A percentile compares a stretch with the other conserved stretches of the same genome.
Conservation (phyloP, 2,113 vertebrate species). For the Trichomycterus rosablanca region DNA sequence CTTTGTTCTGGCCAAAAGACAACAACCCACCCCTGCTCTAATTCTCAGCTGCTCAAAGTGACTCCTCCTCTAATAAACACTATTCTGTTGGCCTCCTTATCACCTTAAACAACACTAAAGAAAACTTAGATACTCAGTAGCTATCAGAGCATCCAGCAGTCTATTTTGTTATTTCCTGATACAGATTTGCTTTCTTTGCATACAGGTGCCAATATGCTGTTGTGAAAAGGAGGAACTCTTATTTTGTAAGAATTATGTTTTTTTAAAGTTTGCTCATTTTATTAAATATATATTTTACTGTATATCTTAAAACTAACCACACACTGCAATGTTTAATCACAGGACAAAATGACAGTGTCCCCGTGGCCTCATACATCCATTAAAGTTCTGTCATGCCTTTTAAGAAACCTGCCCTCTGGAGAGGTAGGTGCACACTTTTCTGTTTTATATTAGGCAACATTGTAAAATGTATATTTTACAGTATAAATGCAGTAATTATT, state of each 20-base stretch:
- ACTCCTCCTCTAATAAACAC: constrained; percentile 36
- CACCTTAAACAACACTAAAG: constrained; percentile 26
- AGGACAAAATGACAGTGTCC: too few species aligned
- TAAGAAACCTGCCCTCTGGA: too few species aligned
- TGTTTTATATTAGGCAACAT: too few species aligned
- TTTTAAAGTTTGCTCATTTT: too few species aligned
- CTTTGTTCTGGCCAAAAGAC: not conserved
- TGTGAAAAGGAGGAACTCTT: not conserved
- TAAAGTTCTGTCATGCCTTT: too few species aligned
- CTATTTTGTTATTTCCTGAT: not conserved
- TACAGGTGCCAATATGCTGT: not conserved
- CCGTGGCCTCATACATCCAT: too few species aligned
- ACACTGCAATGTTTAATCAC: too few species aligned
- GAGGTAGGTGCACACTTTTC: too few species aligned
- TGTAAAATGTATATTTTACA: too few species aligned
- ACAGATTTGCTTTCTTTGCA: not conserved
- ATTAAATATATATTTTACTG: too few species aligned
- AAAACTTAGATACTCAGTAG: not conserved
- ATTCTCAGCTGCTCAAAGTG: constrained; percentile 15
- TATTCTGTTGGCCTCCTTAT: constrained; percentile 18
- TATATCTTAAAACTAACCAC: too few species aligned
- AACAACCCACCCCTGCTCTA: constrained; percentile 13
- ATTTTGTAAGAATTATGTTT: constrained; percentile 13
- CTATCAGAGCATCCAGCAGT: constrained; percentile 9
- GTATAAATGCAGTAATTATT: too few species aligned